phyloP scores from a whole-genome alignment of 2,797 vertebrate genomes.

The Nannoperca obscura region DNA sequence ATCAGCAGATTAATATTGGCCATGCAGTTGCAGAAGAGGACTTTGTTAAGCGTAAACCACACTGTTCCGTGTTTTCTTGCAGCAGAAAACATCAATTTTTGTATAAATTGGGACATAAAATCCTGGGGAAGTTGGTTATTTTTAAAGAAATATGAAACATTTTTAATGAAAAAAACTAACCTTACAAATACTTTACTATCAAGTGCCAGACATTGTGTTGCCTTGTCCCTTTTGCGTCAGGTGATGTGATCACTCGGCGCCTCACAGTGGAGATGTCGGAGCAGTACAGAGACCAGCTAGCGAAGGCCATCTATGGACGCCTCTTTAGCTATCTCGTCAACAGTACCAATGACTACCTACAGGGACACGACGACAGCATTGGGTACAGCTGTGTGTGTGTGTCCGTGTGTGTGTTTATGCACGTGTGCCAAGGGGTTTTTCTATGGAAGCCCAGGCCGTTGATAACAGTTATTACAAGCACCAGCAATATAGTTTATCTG shows the following conservation, averaged over 20 bases:
- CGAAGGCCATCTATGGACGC: slow-evolving; percentile 92
- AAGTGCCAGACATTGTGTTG: background rate
- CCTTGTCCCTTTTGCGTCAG: slow-evolving; percentile 71
- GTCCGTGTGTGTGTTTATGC: slow-evolving; percentile 6
- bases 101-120: background rate
- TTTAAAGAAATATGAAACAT: background rate
- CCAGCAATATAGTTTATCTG: slow-evolving; percentile 5
- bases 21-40: background rate
- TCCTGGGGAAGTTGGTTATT: background rate
- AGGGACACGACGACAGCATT: slow-evolving; percentile 86
- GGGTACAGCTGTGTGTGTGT: slow-evolving; percentile 82
- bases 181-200: background rate
- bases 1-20: background rate
- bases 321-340: slow-evolving; percentile 95
- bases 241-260: slow-evolving; percentile 89
- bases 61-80: background rate
- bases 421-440: background rate
- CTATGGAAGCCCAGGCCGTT: slow-evolving; percentile 4
- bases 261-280: slow-evolving; percentile 90
- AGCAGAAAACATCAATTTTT: background rate
- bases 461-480: slow-evolving; percentile 40
- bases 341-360: slow-evolving; percentile 89
- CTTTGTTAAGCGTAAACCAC: background rate
- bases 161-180: background rate
- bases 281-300: slow-evolving; percentile 92